Percentiles rank a stretch among this genome's conserved stretches.
Evolutionary conservation across 2,797 vertebrate genomes (phyloP).

Genomic region (Ctenopoma kingsleyae): DNA sequence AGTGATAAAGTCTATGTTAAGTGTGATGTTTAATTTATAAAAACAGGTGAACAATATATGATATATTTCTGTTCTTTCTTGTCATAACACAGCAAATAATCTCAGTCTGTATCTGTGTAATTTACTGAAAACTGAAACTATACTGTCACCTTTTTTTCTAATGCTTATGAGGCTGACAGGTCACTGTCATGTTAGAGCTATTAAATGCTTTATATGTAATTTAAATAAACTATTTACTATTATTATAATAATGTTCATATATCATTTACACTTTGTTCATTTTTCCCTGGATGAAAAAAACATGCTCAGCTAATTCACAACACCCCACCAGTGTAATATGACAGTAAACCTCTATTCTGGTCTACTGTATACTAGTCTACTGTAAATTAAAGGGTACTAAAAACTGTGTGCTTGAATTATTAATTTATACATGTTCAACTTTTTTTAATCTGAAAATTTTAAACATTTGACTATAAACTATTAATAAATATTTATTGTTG

Average conservation of each 20-base stretch:
- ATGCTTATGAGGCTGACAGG: neutral
- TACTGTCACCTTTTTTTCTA: neutral
- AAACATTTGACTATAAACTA: neutral
- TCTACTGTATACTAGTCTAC: neutral
- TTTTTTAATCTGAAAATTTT: neutral
- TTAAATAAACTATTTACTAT: neutral
- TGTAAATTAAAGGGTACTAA: neutral
- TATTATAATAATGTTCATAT: neutral
- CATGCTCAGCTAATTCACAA: neutral
- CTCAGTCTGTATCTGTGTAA: neutral
- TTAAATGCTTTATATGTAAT: neutral
- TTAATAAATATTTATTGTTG: neutral
- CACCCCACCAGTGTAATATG: neutral
- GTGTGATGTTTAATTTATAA: constrained; percentile 4
- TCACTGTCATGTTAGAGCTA: neutral
- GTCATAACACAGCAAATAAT: neutral
- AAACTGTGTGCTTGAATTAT: neutral
- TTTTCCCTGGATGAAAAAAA: neutral
- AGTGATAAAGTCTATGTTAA: neutral
- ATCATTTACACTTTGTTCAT: neutral
- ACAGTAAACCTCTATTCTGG: neutral
- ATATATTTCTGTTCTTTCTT: neutral
- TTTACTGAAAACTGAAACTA: neutral
- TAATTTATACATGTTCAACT: neutral
- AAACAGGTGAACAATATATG: neutral